Evolutionary conservation across 1,140 invertebrate genomes (phyloP), one percentile per base, ranked within the genome.

Genomic region (Saxidomus purpurata): DNA sequence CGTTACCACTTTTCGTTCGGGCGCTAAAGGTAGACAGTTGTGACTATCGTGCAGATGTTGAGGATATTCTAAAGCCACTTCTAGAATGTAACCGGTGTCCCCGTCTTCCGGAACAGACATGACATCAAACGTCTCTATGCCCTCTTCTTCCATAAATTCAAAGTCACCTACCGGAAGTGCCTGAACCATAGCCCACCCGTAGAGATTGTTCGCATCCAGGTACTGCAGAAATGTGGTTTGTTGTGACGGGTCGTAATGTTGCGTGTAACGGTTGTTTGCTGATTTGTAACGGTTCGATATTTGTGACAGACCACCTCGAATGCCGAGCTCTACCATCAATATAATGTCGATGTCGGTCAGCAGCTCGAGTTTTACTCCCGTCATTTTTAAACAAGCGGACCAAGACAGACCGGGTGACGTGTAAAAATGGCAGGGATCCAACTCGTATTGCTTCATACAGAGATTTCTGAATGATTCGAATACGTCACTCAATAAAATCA

Each of bases 11-110:
- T 34, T 40, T 38, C 76, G 80, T 91, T 96, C 95, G 11, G 95
- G 92, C 88, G 95, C 95, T 89, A 96, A 95, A 47, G 96, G 96
- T 49, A 96, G 96, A 90, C 96, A 95, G 88, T 94, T 95, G 93
- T 97, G 96, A 4, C 38, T 17, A 67, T 97, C 94, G 93, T 97
- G 96, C 19, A 97, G 59, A 31, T 95, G 1, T 69, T 90, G 11
- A 0, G 94, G 94, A 86, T 95, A 95, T 3, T 91, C 49, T 17
- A 96, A 40, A 85, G 95, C 92, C 11, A 94, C 89, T 67, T 97
- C 96, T 31, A 97, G 92, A 82, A 97, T 96, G 89, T 96, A 97
- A 13, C 97, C 96, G 71, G 89, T 87, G 36, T 93, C 40, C 84
- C 94, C 92, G 93, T 96, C 93, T 88, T 96, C 90, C 22, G 92